phyloP scores from a whole-genome alignment of 2,888 invertebrate species.

The Hyles lineata region DNA sequence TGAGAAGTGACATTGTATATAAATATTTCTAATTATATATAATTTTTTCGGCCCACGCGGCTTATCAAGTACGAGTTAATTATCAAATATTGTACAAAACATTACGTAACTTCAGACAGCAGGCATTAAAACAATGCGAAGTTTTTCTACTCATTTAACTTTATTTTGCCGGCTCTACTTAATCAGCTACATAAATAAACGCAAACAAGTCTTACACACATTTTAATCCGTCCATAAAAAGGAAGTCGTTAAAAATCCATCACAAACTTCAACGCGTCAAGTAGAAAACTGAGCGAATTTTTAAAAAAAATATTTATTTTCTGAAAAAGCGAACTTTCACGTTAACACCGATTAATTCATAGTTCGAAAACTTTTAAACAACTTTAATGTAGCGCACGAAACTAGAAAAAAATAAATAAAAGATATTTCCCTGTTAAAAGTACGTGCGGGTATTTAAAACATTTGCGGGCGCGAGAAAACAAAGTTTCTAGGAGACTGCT shows the following conservation, averaged over 20 bases:
- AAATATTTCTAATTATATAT: no score
- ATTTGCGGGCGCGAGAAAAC: slow-evolving; percentile 26
- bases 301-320: background rate
- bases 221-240: background rate
- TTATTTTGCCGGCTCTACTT: no score
- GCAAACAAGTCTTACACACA: background rate
- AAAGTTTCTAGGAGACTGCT: slow-evolving; percentile 16
- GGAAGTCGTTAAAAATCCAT: background rate
- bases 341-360: slow-evolving; percentile 22
- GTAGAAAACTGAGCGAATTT: background rate
- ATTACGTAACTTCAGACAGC: no score
- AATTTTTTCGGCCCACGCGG: no score
- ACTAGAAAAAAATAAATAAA: slow-evolving; percentile 23
- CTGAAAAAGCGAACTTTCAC: slow-evolving; percentile 13
- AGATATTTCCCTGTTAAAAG: slow-evolving; percentile 24
- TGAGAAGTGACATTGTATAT: no score
- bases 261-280: slow-evolving; percentile 7
- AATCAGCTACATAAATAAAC: no score
- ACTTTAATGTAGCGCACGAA: slow-evolving; percentile 25
- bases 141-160: no score
- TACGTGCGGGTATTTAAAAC: slow-evolving; percentile 26
- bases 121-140: no score
- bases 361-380: slow-evolving; percentile 22
- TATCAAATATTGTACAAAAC: no score
- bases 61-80: no score